Conservation (phyloP, 2,797 vertebrate genomes). For the Sebastes diaconus region DNA sequence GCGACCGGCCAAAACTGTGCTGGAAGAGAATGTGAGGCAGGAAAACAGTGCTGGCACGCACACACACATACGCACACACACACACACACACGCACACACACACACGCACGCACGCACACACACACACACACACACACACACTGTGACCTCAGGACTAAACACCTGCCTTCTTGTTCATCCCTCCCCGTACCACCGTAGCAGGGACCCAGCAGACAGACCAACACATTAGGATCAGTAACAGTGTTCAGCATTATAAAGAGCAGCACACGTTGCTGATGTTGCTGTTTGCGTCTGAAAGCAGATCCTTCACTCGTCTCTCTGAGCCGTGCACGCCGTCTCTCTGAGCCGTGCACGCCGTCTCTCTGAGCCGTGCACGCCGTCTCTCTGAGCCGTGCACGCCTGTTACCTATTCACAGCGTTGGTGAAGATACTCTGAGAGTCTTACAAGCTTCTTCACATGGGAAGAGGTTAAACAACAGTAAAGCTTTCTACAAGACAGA, state of each 20-base stretch:
- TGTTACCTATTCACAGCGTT: not conserved
- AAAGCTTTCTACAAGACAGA: not conserved
- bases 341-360: not conserved
- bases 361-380: too few species aligned
- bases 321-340: not conserved
- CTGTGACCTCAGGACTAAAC: not conserved
- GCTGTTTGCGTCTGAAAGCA: not conserved
- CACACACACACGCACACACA: slow-evolving; percentile 6
- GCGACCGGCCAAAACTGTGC: slow-evolving; percentile 44
- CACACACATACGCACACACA: slow-evolving; percentile 1
- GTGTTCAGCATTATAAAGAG: not conserved
- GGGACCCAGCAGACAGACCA: not conserved
- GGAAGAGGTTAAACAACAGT: not conserved
- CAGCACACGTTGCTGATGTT: not conserved
- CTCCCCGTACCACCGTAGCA: not conserved
- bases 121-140: not conserved
- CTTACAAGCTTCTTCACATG: not conserved
- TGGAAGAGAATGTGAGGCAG: slow-evolving; percentile 36
- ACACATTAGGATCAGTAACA: not conserved
- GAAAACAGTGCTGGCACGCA: slow-evolving; percentile 17
- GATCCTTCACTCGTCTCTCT: not conserved
- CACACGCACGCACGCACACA: not conserved
- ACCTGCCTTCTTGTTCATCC: not conserved
- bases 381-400: not conserved
- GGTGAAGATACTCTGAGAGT: not conserved